Evolutionary conservation across 2,888 invertebrate species (phyloP).

Genomic region (Galerucella nymphaeae): DNA sequence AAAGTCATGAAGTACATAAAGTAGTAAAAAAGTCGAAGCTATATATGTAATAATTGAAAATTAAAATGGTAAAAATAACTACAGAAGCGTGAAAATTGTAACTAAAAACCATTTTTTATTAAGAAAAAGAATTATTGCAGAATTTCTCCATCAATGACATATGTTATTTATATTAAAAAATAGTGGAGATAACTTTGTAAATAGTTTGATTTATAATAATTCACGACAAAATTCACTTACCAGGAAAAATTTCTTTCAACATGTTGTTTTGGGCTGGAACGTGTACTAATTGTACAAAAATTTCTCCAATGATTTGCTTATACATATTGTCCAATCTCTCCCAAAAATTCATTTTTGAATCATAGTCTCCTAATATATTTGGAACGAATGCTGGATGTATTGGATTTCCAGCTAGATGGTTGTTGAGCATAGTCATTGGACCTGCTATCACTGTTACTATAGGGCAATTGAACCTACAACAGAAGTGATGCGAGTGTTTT

Average conservation of each 20-base stretch:
- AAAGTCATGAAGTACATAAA: no score
- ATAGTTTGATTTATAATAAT: no score
- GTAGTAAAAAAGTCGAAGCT: no score
- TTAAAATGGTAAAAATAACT: no score
- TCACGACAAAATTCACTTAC: background rate
- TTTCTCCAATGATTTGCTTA: constrained; percentile 24
- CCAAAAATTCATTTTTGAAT: constrained; percentile 66
- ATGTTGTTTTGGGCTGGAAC: constrained; percentile 46
- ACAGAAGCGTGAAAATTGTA: no score
- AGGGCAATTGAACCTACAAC: constrained; percentile 40
- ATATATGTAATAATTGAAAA: no score
- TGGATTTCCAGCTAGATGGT: constrained; percentile 65
- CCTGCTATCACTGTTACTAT: constrained; percentile 33
- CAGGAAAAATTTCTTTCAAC: constrained; percentile 51
- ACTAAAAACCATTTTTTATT: no score
- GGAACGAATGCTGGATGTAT: constrained; percentile 66
- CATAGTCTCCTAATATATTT: constrained; percentile 61
- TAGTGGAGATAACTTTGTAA: no score
- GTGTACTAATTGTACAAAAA: constrained; percentile 6
- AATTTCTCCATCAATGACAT: no score
- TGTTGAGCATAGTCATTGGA: constrained; percentile 45
- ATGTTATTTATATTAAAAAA: no score
- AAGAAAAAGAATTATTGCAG: no score
- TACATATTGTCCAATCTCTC: constrained; percentile 68
- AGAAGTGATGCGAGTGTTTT: background rate